Conservation (phyloP, 2,888 invertebrate genomes). For the Dermolepida albohirtum region DNA sequence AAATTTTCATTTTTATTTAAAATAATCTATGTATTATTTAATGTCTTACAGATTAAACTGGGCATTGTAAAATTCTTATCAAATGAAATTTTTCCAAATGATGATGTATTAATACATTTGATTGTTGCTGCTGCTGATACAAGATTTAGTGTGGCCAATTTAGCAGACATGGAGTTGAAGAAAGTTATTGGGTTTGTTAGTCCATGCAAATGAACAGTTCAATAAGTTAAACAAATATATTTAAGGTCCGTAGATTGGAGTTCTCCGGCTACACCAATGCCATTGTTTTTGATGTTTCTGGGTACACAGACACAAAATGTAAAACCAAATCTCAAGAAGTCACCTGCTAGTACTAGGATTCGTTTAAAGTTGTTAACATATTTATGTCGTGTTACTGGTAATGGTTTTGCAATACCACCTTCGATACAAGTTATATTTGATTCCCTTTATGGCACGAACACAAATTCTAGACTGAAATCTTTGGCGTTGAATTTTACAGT, state of each 20-base stretch:
- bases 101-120: conserved; percentile 80
- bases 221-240: conserved; percentile 42
- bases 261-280: conserved; percentile 74
- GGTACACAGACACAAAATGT: conserved; percentile 73
- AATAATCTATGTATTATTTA: too few relatives aligned
- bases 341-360: conserved; percentile 85
- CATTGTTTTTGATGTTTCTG: conserved; percentile 83
- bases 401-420: conserved; percentile 80
- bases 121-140: conserved; percentile 91
- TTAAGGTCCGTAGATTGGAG: conserved; percentile 83
- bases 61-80: conserved; percentile 86
- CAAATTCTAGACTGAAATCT: conserved; percentile 84
- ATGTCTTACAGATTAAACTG: conserved; percentile 71
- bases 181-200: conserved; percentile 75
- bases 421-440: conserved; percentile 91
- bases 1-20: too few relatives aligned
- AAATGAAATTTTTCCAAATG: conserved; percentile 80
- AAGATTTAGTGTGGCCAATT: conserved; percentile 87
- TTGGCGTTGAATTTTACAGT: conserved; percentile 85
- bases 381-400: conserved; percentile 78
- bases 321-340: conserved; percentile 76
- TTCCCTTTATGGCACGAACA: conserved; percentile 84
- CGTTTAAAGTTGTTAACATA: conserved; percentile 87
- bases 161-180: conserved; percentile 87
- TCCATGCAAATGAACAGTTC: conserved; percentile 6